Base-by-base conservation (phyloP, 2,113 vertebrate species). In the Proteles cristata region DNA sequence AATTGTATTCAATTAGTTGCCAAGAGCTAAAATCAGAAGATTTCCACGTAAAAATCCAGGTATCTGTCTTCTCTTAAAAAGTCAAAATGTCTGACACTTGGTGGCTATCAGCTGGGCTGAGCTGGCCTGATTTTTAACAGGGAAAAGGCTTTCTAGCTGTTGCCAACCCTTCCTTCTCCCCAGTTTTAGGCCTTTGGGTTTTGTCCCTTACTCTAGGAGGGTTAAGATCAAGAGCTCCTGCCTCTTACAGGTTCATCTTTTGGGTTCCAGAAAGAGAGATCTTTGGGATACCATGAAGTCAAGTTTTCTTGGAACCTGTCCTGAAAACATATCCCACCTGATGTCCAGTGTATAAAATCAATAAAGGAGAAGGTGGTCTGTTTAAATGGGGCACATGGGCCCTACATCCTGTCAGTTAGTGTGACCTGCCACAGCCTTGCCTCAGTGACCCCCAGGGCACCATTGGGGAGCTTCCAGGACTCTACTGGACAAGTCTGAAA, bases 11-110 rank as follows among this genome's bases (percentile, higher is more conserved):
- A 80, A 50, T 39, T 89, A 80, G n/a, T 89, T 85, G 28, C 8
- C 39, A n/a, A 79, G 66, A 94, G 45, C 28, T 81, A n/a, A 92
- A 90, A 61, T 96, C 50, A 96, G 17, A 81, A 74, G 15, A 50
- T 39, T 94, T 90, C 39, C 7, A 23, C 4, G 14, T 55, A 45
- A 87, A 87, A 68, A 83, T 39, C 48, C 3, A 14, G 10, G 31
- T 19, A 3, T 74, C 15, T 73, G 4, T 11, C 68, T 88, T 83
- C 28, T 84, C 21, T 25, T 50, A 63, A 89, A 94, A 79, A 66
- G 19, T 2, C 17, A 7, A 43, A 87, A 63, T 69, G 11, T 69
- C 21, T 79, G 61, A 26, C 19, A 50, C 53, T 79, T 71, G 26
- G 61, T 17, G 0, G 63, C 25, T 17, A 16, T 61, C 11, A 21